A percentile compares a stretch with the other conserved stretches of the same genome.
These are phyloP conservation scores for Gymnogyps californianus DNA, from an alignment of 2,113 vertebrate species.

Conservation along the genomic window DNA sequence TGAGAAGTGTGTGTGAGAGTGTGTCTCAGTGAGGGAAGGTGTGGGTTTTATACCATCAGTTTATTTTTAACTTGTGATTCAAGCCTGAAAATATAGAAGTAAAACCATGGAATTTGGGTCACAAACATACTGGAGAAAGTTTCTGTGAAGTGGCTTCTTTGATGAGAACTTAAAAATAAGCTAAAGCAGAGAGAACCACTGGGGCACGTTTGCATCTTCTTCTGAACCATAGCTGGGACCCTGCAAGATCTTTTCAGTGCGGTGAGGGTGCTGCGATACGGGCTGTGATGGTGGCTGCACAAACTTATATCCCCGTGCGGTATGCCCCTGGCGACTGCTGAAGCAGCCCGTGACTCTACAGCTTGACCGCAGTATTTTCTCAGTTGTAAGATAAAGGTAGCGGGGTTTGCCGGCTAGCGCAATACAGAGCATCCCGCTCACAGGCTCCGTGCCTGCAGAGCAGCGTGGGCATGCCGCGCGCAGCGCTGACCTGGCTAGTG, in stretches of 20 bases:
- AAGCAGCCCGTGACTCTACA: accelerated
- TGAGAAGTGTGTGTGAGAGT: neutral
- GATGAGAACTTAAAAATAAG: neutral
- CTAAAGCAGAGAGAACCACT: neutral
- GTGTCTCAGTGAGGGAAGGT: neutral
- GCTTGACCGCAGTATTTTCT: neutral
- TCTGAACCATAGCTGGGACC: neutral
- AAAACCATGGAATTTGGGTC: neutral
- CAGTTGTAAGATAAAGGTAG: accelerated
- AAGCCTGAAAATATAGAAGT: neutral
- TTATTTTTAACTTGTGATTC: neutral
- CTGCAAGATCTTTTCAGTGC: neutral
- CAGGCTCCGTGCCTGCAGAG: neutral
- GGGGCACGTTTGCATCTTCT: neutral
- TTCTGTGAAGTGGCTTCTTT: neutral
- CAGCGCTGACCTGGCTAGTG: neutral
- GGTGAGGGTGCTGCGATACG: accelerated
- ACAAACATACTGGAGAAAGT: neutral
- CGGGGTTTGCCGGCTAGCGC: accelerated
- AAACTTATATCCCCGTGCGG: accelerated
- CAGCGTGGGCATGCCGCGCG: accelerated
- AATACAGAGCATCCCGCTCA: accelerated
- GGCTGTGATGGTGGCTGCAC: neutral
- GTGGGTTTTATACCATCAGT: neutral
- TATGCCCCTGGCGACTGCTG: accelerated